phyloP scores from a whole-genome alignment of 2,113 vertebrate species.

The Dissostichus mawsoni region DNA sequence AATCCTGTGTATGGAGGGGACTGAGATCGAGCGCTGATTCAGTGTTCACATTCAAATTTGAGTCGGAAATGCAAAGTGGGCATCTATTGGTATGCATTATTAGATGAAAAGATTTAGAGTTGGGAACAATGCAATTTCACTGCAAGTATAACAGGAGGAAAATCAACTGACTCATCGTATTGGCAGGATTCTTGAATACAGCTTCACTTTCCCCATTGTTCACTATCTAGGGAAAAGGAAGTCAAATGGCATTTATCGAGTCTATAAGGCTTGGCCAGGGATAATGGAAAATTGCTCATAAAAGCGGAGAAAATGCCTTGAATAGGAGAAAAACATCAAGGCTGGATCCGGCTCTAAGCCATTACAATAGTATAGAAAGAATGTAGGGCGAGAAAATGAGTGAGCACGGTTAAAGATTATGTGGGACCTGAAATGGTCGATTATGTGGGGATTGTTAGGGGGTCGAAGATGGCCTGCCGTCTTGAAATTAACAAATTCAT shows the following conservation, averaged over 20 bases:
- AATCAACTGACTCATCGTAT: constrained; percentile 61
- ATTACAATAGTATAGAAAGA: constrained; percentile 49
- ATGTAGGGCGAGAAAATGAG: constrained; percentile 60
- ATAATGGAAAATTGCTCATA: constrained; percentile 73
- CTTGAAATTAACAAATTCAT: constrained; percentile 70
- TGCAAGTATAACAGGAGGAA: constrained; percentile 32
- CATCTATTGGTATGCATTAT: constrained; percentile 9
- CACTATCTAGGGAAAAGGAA: constrained; percentile 49
- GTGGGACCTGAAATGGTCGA: constrained; percentile 53
- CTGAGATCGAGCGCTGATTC: background rate
- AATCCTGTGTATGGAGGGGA: background rate
- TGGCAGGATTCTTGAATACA: constrained; percentile 63
- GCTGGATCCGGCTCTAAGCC: constrained; percentile 33
- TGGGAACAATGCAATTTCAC: constrained; percentile 38
- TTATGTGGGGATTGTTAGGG: constrained; percentile 12
- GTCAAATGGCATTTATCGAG: constrained; percentile 73
- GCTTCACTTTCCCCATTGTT: constrained; percentile 55
- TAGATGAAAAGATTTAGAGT: constrained; percentile 40
- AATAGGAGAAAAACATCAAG: constrained; percentile 53
- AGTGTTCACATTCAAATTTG: constrained; percentile 16
- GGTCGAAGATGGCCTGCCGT: constrained; percentile 48
- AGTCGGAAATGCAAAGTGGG: background rate
- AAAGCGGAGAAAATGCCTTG: constrained; percentile 68
- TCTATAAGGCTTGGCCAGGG: constrained; percentile 48
- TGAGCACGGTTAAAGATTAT: constrained; percentile 58